These are phyloP conservation scores for Poeciliopsis turneri DNA, from an alignment of 2,797 vertebrate genomes.

Conservation along the genomic window DNA sequence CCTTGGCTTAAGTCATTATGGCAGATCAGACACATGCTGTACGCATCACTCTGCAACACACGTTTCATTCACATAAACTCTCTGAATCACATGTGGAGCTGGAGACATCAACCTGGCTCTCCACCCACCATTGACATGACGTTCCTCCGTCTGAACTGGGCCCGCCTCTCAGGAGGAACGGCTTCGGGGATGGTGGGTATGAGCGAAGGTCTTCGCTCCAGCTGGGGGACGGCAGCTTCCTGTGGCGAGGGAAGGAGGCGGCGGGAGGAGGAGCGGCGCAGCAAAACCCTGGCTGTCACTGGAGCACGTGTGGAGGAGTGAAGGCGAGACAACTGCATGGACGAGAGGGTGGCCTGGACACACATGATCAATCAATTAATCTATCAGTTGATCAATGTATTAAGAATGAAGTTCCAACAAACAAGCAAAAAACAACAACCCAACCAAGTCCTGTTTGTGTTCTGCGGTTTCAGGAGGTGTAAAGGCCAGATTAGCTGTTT, in stretches of 20 bases:
- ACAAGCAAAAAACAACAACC: background rate
- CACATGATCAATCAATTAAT: background rate
- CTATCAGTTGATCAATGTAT: background rate
- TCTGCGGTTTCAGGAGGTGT: background rate
- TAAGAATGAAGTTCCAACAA: background rate
- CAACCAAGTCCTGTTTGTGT: background rate
- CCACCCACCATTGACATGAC: conserved; percentile 84
- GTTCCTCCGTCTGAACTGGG: conserved; percentile 82
- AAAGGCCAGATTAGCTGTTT: conserved; percentile 22
- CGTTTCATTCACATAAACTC: background rate
- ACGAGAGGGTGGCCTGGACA: conserved; percentile 79
- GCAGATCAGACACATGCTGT: conserved; percentile 77
- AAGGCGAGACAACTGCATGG: conserved; percentile 78
- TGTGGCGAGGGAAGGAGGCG: conserved; percentile 70
- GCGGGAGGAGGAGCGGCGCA: conserved; percentile 71
- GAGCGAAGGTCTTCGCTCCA: conserved; percentile 61
- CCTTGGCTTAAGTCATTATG: conserved; percentile 67
- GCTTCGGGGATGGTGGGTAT: conserved; percentile 81
- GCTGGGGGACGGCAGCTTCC: conserved; percentile 40
- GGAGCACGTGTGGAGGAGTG: conserved; percentile 71
- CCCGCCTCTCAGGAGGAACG: conserved; percentile 69
- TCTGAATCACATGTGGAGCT: rapidly evolving
- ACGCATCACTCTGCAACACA: conserved; percentile 71
- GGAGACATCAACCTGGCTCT: background rate
- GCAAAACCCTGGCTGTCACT: conserved; percentile 78